These are phyloP conservation scores for Ylistrum balloti DNA, from an alignment of 1,140 invertebrate species.

Conservation along the genomic window DNA sequence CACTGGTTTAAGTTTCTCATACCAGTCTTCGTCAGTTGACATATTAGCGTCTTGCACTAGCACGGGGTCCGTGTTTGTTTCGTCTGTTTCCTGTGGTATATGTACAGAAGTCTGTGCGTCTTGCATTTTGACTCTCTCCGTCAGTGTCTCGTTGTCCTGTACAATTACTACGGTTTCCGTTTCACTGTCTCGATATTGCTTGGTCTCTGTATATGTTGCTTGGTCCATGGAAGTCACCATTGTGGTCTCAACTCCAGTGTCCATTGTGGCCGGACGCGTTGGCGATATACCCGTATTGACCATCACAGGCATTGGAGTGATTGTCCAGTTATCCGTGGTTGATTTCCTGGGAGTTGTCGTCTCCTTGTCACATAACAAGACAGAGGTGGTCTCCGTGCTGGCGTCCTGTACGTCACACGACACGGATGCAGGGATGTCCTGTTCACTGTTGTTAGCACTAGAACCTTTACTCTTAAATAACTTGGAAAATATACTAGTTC, in stretches of 20 bases:
- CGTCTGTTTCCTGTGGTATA: conserved; percentile 62
- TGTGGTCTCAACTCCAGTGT: conserved; percentile 74
- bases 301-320: conserved; percentile 67
- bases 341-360: conserved; percentile 65
- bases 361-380: conserved; percentile 70
- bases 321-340: conserved; percentile 73
- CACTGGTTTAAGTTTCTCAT: conserved; percentile 55
- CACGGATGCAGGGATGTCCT: conserved; percentile 48
- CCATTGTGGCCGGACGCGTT: conserved; percentile 70
- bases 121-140: conserved; percentile 65
- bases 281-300: conserved; percentile 76
- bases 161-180: conserved; percentile 71
- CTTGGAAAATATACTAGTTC: conserved; percentile 49
- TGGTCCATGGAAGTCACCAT: conserved; percentile 71
- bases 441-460: conserved; percentile 49
- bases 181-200: conserved; percentile 66
- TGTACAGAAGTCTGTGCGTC: conserved; percentile 76
- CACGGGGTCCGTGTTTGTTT: conserved; percentile 68
- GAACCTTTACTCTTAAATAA: conserved; percentile 58
- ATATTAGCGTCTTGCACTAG: conserved; percentile 60
- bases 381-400: conserved; percentile 62
- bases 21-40: conserved; percentile 61
- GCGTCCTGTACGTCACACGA: conserved; percentile 58
- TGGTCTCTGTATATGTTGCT: conserved; percentile 73
- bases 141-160: conserved; percentile 76